Conservation (phyloP, 2,888 invertebrate species). For the Phasia obesa region DNA sequence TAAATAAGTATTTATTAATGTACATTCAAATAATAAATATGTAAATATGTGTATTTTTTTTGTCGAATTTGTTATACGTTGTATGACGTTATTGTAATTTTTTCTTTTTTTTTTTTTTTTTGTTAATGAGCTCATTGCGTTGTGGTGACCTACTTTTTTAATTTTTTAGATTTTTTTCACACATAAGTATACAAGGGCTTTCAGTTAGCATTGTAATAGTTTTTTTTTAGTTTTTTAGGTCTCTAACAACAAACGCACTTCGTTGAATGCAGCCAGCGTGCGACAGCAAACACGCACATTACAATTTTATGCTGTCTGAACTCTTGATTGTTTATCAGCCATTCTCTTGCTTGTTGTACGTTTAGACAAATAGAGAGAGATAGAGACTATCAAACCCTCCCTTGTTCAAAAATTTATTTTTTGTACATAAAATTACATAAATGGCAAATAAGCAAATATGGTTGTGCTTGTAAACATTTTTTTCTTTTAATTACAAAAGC, state of each 20-base stretch:
- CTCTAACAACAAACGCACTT: conserved; percentile 51
- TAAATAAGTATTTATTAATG: background rate
- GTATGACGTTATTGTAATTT: conserved; percentile 59
- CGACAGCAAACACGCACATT: conserved; percentile 36
- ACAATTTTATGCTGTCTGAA: conserved; percentile 43
- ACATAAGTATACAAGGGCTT: background rate
- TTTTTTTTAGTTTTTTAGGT: conserved; percentile 42
- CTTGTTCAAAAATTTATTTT: background rate
- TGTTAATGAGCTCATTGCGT: conserved; percentile 70
- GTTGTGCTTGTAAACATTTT: conserved; percentile 32
- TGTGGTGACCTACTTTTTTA: conserved; percentile 64
- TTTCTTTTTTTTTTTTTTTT: conserved; percentile 16
- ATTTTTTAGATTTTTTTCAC: conserved; percentile 54
- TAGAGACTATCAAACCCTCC: background rate
- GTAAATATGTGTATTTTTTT: conserved; percentile 1
- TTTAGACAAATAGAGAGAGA: background rate
- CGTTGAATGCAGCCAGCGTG: conserved; percentile 50
- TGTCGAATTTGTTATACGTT: conserved; percentile 27
- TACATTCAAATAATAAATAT: background rate
- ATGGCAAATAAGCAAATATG: conserved; percentile 18
- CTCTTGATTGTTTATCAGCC: conserved; percentile 14
- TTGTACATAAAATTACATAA: too few relatives aligned
- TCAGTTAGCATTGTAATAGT: conserved; percentile 41
- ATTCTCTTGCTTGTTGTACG: background rate
- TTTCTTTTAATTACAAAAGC: conserved; percentile 5